Base-by-base conservation (phyloP, 2,888 invertebrate genomes). In the Uropetala carovei region DNA sequence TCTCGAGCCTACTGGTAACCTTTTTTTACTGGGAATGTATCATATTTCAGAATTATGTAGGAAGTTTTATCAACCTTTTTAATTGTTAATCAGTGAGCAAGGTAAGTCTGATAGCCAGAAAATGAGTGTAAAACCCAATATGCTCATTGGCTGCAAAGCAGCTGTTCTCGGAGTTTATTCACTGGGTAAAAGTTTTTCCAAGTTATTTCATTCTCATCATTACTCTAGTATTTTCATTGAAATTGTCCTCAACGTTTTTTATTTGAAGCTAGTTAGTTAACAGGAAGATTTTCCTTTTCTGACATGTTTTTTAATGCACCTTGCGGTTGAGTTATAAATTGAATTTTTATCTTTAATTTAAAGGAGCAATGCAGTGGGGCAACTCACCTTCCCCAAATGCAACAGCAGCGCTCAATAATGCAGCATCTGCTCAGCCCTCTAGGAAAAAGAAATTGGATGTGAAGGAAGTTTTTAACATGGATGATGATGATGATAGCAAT, bases 381-480 rank as follows among this genome's bases (percentile, higher is more conserved):
- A 89, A 64, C 30, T 89, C 89, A 16, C 89, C 89, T n/a, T 89
- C 89, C 0, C 89, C 89, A 43, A 89, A 89, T 89, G 68, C 89
- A 18, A 64, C 43, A 43, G 60, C 64, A 14, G 7, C 64, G 14
- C 60, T 89, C 64, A 89, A 89, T 22, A 89, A 89, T 68, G 89
- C 68, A 11, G 89, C 89, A 3, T 64, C 89, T n/a, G 27, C 27
- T 75, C 89, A 89, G 56, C 89, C 89, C 11, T 85, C 85, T 22
- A 94, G 94, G 93, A 97, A 97, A 94, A 98, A 97, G 95, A 98
- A 97, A 94, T 96, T 98, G 93, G 97, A 97, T 93, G 97, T 98
- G 0, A 97, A 97, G 93, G 98, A 98, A 94, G 98, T 98, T 7
- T 98, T 98, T 94, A 98, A 98, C 95, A 97, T 97, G 93, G 98